Evolutionary conservation across 2,113 vertebrate genomes (phyloP), one percentile per base, ranked within the genome.

Genomic region (Halcyon malimbica): DNA sequence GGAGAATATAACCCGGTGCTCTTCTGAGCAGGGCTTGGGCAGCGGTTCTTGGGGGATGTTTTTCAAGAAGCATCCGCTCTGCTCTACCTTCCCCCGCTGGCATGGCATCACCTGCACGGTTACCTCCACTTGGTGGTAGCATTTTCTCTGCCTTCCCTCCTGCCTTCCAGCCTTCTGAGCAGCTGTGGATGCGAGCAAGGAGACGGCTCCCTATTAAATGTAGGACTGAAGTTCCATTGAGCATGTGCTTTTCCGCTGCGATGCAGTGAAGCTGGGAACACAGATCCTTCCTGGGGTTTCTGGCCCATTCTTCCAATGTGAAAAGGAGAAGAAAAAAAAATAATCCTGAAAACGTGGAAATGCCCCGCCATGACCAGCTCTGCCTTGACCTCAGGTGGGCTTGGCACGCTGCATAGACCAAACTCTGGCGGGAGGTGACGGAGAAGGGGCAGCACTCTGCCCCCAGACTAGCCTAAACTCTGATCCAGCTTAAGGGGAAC

Each of bases 71-170:
- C 3, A 14, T 0, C 2, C 10, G 6, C 6, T 46, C 0, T 2
- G 41, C 69, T 74, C n/a, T 83, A 0, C 54, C 62, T 78, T 8
- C n/a, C 59, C 41, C 29, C 5, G 51, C 89, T 42, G 48, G 4
- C 51, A 1, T 4, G 6, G 64, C 51, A 71, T 12, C 25, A 29
- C 80, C 93, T 80, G 62, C 79, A 4, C 0, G 0, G 4, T 13
- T 33, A 16, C 75, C 33, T 95, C 90, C 94, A 69, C 94, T 94
- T 86, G 95, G 94, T 94, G 95, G 94, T 93, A 94, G 94, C 88
- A 82, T 93, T 91, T 90, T 95, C 92, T 90, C 70, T 79, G 33
- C n/a, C 53, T 95, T 83, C 53, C 41, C 67, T 88, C 11, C 71
- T 68, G 65, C 59, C 4, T 42, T 9, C 35, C 62, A 5, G 90